Evolutionary conservation across 2,113 vertebrate species (phyloP).

Genomic region (Ceyx margarethae): DNA sequence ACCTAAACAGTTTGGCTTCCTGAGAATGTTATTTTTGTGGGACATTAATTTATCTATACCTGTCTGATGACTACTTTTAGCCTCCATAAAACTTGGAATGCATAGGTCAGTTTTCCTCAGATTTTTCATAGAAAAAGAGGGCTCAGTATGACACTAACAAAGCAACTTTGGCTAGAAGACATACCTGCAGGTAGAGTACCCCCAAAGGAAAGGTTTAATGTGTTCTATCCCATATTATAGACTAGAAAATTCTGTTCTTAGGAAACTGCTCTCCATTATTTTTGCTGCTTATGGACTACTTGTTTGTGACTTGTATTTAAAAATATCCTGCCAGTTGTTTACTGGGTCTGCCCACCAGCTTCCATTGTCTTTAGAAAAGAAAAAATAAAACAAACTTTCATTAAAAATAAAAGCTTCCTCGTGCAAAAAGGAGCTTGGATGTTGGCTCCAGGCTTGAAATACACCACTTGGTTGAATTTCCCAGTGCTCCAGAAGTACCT

Average conservation of each 20-base stretch:
- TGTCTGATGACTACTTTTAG: neutral
- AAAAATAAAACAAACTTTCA: neutral
- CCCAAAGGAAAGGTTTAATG: neutral
- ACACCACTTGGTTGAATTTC: constrained; percentile 22
- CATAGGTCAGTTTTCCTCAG: accelerated
- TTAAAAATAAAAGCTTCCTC: constrained; percentile 47
- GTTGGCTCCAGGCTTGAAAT: constrained; percentile 27
- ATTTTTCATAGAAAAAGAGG: neutral
- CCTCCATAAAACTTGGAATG: neutral
- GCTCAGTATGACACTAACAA: neutral
- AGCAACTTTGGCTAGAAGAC: neutral
- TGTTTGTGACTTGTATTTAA: constrained; percentile 36
- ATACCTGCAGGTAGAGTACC: neutral
- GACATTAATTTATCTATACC: neutral
- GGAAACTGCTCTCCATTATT: neutral
- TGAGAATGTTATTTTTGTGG: neutral
- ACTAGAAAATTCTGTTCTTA: neutral
- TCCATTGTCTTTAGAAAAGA: constrained; percentile 41
- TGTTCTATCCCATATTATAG: neutral
- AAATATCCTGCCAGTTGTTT: constrained; percentile 48
- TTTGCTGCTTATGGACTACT: neutral
- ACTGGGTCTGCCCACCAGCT: constrained; percentile 15
- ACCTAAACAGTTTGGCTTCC: neutral
- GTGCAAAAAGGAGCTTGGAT: constrained; percentile 1
- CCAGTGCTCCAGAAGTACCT: constrained; percentile 15